phyloP scores from a whole-genome alignment of 2,797 vertebrate genomes.

The Rhodeus uyekii region DNA sequence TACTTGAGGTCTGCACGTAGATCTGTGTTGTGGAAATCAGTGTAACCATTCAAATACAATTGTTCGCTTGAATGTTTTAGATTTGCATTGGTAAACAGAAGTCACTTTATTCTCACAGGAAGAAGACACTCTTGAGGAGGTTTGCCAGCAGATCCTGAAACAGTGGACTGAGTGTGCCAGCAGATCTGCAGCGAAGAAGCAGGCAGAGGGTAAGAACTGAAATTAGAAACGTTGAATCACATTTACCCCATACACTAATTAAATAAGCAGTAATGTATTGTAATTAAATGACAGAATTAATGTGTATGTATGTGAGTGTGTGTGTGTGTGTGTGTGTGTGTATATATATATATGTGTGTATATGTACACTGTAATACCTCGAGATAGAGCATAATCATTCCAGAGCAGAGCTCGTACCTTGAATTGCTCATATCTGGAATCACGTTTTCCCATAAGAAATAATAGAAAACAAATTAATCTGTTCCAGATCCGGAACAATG shows the following conservation, averaged over 20 bases:
- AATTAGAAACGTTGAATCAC: neutral
- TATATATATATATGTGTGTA: too few species aligned
- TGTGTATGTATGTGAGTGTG: too few species aligned
- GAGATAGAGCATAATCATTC: too few species aligned
- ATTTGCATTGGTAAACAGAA: neutral
- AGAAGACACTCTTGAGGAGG: constrained; percentile 83
- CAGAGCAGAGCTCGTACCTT: too few species aligned
- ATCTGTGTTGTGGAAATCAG: neutral
- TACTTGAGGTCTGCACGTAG: neutral
- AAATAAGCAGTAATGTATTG: too few species aligned
- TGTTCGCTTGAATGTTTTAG: neutral
- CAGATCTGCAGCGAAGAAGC: constrained; percentile 64
- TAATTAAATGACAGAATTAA: too few species aligned
- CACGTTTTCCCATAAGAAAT: too few species aligned
- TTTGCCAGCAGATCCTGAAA: constrained; percentile 89
- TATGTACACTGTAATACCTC: too few species aligned
- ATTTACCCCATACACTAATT: neutral
- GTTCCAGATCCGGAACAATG: too few species aligned
- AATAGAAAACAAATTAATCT: too few species aligned
- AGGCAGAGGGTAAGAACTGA: constrained; percentile 74
- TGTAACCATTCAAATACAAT: neutral
- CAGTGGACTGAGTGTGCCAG: constrained; percentile 82
- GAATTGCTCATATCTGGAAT: too few species aligned
- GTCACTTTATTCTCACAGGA: constrained; percentile 75
- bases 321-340: too few species aligned